phyloP scores from a whole-genome alignment of 2,113 vertebrate genomes.

The Xiphias gladius region DNA sequence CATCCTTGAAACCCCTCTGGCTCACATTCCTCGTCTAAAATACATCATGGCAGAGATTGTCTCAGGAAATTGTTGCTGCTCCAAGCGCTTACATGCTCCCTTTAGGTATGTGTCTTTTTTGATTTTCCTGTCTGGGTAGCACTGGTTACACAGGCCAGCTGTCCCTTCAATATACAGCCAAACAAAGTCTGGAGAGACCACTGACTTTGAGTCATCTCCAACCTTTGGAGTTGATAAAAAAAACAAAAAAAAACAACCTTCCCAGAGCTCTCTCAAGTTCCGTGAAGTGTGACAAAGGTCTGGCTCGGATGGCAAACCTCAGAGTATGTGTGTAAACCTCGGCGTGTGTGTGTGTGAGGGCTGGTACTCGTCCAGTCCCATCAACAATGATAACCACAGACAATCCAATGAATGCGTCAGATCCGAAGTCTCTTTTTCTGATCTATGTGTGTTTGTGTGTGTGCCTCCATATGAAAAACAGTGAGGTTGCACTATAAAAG shows the following conservation, averaged over 20 bases:
- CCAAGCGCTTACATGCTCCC: neutral
- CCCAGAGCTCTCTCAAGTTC: slow-evolving; percentile 46
- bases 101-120: slow-evolving; percentile 41
- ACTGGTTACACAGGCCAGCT: slow-evolving; percentile 46
- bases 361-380: neutral
- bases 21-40: slow-evolving; percentile 7
- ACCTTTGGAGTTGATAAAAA: slow-evolving; percentile 62
- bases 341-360: neutral
- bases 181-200: slow-evolving; percentile 49
- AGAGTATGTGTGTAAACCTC: neutral
- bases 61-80: slow-evolving; percentile 1
- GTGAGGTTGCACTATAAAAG: neutral
- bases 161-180: slow-evolving; percentile 47
- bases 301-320: slow-evolving; percentile 58
- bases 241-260: slow-evolving; percentile 43
- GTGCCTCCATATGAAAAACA: no score
- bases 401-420: slow-evolving; percentile 22
- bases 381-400: slow-evolving; percentile 5
- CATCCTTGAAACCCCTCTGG: slow-evolving; percentile 14
- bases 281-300: slow-evolving; percentile 68
- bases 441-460: neutral
- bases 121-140: slow-evolving; percentile 9
- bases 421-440: neutral
- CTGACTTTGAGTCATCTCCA: slow-evolving; percentile 65
- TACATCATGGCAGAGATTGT: slow-evolving; percentile 14